Percentiles rank a stretch among this genome's conserved stretches.
Evolutionary conservation across 2,113 vertebrate species (phyloP).

Genomic region (Colossoma macropomum): DNA sequence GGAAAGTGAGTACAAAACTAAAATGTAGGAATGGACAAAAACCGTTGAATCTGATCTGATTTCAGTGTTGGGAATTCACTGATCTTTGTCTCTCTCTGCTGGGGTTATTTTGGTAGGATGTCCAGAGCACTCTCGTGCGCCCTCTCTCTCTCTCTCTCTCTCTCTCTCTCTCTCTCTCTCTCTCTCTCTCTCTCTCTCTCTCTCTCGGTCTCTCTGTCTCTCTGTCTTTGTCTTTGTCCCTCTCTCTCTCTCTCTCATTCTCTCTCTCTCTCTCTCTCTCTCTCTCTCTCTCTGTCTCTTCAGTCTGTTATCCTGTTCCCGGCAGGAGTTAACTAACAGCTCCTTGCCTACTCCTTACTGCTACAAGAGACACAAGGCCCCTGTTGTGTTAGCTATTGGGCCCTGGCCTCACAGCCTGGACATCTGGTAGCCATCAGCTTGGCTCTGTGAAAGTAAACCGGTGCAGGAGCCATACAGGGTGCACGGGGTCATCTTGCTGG

Average conservation of each 20-base stretch:
- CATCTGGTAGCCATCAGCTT: conserved; percentile 61
- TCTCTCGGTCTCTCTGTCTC: too few species aligned
- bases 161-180: too few species aligned
- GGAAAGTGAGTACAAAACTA: neutral
- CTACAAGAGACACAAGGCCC: conserved; percentile 35
- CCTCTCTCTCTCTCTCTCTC: neutral
- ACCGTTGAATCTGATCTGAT: neutral
- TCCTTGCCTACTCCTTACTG: conserved; percentile 38
- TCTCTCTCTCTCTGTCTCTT: too few species aligned
- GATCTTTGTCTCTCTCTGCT: neutral
- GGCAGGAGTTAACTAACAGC: conserved; percentile 37
- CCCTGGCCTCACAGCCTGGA: conserved; percentile 16
- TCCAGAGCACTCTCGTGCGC: neutral
- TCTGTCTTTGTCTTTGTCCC: neutral
- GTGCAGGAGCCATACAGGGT: conserved; percentile 32
- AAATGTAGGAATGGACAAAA: neutral
- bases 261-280: too few species aligned
- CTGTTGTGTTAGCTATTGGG: conserved; percentile 34
- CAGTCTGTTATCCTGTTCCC: conserved; percentile 25
- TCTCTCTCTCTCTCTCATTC: too few species aligned
- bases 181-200: neutral
- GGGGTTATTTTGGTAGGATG: conserved; percentile 1
- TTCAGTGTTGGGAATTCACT: neutral
- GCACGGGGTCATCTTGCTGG: conserved; percentile 10
- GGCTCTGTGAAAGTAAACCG: conserved; percentile 49